Percentiles rank a stretch among this genome's conserved stretches.
Evolutionary conservation across 2,888 invertebrate species (phyloP).

Genomic region (Dryocosmus kuriphilus): DNA sequence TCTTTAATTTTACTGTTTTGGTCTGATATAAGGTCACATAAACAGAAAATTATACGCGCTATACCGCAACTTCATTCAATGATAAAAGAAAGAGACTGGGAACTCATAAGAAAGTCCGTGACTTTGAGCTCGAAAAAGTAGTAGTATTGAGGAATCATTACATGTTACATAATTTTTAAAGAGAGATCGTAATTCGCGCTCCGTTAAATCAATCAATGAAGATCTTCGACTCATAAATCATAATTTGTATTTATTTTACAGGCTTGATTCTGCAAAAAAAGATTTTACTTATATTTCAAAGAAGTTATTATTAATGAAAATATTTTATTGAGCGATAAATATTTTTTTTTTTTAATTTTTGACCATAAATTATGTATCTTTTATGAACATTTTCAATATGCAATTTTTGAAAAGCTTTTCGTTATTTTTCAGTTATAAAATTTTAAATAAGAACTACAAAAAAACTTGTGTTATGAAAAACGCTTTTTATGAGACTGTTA

Average conservation of each 20-base stretch:
- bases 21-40: background rate
- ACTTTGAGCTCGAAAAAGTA: background rate
- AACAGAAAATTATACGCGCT: background rate
- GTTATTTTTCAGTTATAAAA: too few species aligned
- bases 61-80: background rate
- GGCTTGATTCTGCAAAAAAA: background rate
- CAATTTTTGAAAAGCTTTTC: too few species aligned
- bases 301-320: too few species aligned
- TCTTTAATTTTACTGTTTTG: background rate
- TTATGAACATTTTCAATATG: too few species aligned
- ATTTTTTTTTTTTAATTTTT: too few species aligned
- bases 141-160: background rate
- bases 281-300: too few species aligned
- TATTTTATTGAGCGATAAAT: too few species aligned
- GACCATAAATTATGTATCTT: too few species aligned
- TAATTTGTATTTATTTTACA: background rate
- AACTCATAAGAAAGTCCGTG: background rate
- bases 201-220: background rate
- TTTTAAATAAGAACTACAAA: too few species aligned
- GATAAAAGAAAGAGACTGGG: background rate
- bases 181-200: background rate
- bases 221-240: too few species aligned
- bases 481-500: background rate
- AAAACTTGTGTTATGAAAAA: too few species aligned
- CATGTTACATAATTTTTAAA: too few species aligned